Evolutionary conservation across 2,797 vertebrate genomes (phyloP), one percentile per base, ranked within the genome.

Genomic region (Phataginus tetradactyla): DNA sequence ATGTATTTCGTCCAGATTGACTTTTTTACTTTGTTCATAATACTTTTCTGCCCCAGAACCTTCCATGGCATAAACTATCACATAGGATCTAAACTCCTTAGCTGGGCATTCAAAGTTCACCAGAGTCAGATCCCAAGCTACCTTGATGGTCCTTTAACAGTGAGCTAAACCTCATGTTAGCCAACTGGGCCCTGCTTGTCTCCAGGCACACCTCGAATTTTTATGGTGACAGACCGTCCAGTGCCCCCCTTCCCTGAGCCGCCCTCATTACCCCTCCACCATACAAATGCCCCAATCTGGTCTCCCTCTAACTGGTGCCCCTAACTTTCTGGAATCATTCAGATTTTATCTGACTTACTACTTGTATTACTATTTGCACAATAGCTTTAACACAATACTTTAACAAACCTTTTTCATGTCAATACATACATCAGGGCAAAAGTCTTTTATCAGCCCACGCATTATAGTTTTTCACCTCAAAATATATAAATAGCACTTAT

Each of bases 1-100:
- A 1, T 39, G 17, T 49, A 9, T n/a, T 78, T 14, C 1, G 13
- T 13, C 8, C 12, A 80, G 45, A 86, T 0, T 71, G 49, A 92
- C 18, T 89, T 92, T 94, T 85, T 29, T 64, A 11, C 89, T 92
- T 92, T 69, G 63, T 83, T 88, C 29, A 15, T 49, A 88, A 37
- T 6, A 49, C 29, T 85, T 15, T 55, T 20, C 77, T 79, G n/a
- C 11, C 21, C 37, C n/a, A 8, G 34, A 77, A 79, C 3, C 13
- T 49, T 91, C 55, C 61, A 23, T 34, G 42, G 32, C 5, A 78
- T 66, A 69, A 95, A n/a, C 25, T 87, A 51, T 17, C 45, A 63
- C 45, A 91, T 37, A 95, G 86, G 91, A 55, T 49, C 32, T 71
- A 86, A 90, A n/a, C 10, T 57, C 15, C n/a, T 66, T n/a, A 32